Conservation (phyloP, 2,888 invertebrate genomes). For the Dicroscelio sp. region DNA sequence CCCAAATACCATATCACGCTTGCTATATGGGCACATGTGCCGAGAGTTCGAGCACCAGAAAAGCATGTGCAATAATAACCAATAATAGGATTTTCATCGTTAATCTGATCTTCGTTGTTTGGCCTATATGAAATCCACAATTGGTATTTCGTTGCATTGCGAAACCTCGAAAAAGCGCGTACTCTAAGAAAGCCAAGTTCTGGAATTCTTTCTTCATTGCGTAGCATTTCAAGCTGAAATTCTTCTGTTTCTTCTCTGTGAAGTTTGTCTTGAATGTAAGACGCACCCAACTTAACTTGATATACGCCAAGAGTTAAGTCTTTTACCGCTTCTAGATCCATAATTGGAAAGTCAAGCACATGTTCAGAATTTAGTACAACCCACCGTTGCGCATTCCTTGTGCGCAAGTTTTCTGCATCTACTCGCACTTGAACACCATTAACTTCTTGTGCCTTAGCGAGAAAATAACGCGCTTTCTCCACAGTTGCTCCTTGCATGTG, state of each 20-base stretch:
- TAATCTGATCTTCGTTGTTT: background rate
- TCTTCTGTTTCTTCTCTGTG: constrained; percentile 59
- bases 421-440: constrained; percentile 66
- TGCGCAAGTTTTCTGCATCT: constrained; percentile 54
- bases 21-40: constrained; percentile 13
- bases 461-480: background rate
- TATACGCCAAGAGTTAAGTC: constrained; percentile 62
- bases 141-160: constrained; percentile 32
- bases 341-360: constrained; percentile 40
- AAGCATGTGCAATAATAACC: constrained; percentile 20
- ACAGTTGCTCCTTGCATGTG: constrained; percentile 51
- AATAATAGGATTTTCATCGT: background rate
- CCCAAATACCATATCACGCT: constrained; percentile 23
- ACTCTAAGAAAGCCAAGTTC: constrained; percentile 48
- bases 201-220: constrained; percentile 37
- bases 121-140: constrained; percentile 42
- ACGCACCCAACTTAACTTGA: constrained; percentile 71
- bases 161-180: constrained; percentile 42
- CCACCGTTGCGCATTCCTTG: constrained; percentile 58
- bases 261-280: constrained; percentile 73
- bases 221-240: constrained; percentile 64
- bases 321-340: constrained; percentile 63
- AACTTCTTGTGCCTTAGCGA: constrained; percentile 31
- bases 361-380: constrained; percentile 27
- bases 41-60: constrained; percentile 15